Evolutionary conservation across 2,113 vertebrate genomes (phyloP), one percentile per base, ranked within the genome.

Genomic region (Sprattus sprattus): DNA sequence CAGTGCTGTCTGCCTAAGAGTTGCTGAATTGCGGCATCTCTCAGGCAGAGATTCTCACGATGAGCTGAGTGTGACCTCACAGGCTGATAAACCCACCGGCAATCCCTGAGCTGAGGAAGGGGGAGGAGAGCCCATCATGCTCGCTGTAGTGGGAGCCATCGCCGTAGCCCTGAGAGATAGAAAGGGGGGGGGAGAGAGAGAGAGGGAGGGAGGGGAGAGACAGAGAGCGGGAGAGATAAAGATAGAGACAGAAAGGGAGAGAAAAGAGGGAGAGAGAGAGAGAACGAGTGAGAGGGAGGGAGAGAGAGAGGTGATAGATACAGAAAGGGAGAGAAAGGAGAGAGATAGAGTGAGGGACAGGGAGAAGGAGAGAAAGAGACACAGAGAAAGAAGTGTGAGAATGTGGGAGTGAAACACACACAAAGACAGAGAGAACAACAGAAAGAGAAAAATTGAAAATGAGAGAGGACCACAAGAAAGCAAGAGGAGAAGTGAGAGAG

Each of bases 51-150:
- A 78, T 78, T 78, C 71, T 78, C 25, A 28, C 39, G 71, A 78
- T 15, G 28, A 28, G 71, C 71, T 16, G 71, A 11, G 10, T 78
- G 71, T 78, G 71, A 78, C 71, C 28, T 78, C 32, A 78, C 39
- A 78, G 71, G 71, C 71, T 28, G 84, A 81, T 60, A 86, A 83
- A 93, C 96, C 93, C 92, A 99, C 98, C 97, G 90, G 96, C 94
- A 0, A 99, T 96, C 81, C 97, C 97, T 0, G 97, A 94, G 87
- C 95, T 96, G 91, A 99, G 96, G 93, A 99, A 99, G 0, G 97
- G 92, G 0, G 98, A 96, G 88, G 97, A 94, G 85, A 97, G 91
- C n/a, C 96, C 96, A 88, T 97, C 93, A 87, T 95, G 97, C 67
- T 99, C 98, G 0, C 91, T 85, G 67, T 97, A 99, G 94, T 97